phyloP scores from a whole-genome alignment of 2,113 vertebrate species.

The Lophochroa leadbeateri region DNA sequence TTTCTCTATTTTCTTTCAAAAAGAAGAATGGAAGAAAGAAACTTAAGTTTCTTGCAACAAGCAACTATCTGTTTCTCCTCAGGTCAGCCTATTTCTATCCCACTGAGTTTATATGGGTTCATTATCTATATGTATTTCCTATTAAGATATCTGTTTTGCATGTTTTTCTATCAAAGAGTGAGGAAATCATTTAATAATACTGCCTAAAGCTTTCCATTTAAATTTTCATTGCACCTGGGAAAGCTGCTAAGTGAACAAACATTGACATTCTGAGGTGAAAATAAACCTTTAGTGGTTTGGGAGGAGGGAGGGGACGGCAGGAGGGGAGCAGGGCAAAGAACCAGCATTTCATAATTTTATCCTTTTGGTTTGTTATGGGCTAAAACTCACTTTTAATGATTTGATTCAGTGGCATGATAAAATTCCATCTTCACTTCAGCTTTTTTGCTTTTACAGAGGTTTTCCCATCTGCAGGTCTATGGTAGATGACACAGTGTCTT shows the following conservation, averaged over 20 bases:
- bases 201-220: conserved; percentile 73
- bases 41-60: background rate
- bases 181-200: conserved; percentile 61
- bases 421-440: conserved; percentile 39
- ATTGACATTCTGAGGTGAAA: conserved; percentile 73
- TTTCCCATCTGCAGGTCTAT: conserved; percentile 34
- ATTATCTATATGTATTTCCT: conserved; percentile 43
- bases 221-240: conserved; percentile 73
- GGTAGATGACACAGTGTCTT: background rate
- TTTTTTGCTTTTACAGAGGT: conserved; percentile 13
- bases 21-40: background rate
- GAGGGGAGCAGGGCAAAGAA: conserved; percentile 8
- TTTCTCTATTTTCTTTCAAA: background rate
- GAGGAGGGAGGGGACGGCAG: background rate
- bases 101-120: background rate
- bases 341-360: conserved; percentile 70
- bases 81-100: background rate
- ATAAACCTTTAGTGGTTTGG: conserved; percentile 66
- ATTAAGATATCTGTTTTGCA: conserved; percentile 58
- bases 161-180: conserved; percentile 52
- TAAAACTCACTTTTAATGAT: conserved; percentile 77
- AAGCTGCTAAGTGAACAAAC: conserved; percentile 63
- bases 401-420: conserved; percentile 72
- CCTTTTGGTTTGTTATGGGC: conserved; percentile 60
- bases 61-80: background rate